Evolutionary conservation across 2,113 vertebrate genomes (phyloP).

Genomic region (Ochotona curzoniae): DNA sequence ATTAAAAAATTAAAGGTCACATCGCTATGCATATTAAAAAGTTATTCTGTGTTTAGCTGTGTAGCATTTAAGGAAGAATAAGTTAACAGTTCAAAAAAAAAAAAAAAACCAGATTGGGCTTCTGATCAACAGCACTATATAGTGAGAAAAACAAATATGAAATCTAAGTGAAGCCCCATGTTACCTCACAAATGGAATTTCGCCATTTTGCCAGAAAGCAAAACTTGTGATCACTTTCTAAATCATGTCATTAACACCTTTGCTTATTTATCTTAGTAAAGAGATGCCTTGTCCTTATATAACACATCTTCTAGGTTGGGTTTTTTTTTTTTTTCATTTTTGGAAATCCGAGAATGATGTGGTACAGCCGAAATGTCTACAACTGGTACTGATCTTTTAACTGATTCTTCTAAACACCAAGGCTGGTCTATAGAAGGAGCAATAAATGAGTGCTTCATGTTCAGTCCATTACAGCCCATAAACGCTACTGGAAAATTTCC

Average conservation of each 20-base stretch:
- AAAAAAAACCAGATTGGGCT: constrained; percentile 70
- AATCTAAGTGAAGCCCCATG: constrained; percentile 51
- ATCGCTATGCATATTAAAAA: constrained; percentile 69
- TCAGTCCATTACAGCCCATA: background rate
- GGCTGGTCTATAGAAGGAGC: background rate
- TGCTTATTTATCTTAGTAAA: constrained; percentile 51
- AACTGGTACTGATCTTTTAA: constrained; percentile 1
- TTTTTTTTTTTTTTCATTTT: constrained; percentile 55
- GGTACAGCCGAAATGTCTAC: constrained; percentile 38
- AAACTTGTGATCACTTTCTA: constrained; percentile 64
- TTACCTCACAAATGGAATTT: constrained; percentile 64
- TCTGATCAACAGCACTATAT: constrained; percentile 70
- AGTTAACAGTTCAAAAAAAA: constrained; percentile 70
- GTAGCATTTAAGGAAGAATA: constrained; percentile 75
- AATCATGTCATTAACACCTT: constrained; percentile 70
- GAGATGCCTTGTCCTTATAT: constrained; percentile 63
- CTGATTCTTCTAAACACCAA: background rate
- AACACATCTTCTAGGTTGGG: constrained; percentile 24
- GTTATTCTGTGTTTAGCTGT: constrained; percentile 68
- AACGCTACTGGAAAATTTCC: constrained; percentile 55
- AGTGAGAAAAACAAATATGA: constrained; percentile 67
- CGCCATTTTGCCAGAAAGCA: constrained; percentile 66
- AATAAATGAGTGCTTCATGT: background rate
- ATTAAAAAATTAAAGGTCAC: constrained; percentile 84
- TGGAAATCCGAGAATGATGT: constrained; percentile 63